Percentiles rank a stretch among this genome's conserved stretches.
These are phyloP conservation scores for Drosophila subsilvestris DNA, from an alignment of 2,888 invertebrate genomes.

Conservation along the genomic window DNA sequence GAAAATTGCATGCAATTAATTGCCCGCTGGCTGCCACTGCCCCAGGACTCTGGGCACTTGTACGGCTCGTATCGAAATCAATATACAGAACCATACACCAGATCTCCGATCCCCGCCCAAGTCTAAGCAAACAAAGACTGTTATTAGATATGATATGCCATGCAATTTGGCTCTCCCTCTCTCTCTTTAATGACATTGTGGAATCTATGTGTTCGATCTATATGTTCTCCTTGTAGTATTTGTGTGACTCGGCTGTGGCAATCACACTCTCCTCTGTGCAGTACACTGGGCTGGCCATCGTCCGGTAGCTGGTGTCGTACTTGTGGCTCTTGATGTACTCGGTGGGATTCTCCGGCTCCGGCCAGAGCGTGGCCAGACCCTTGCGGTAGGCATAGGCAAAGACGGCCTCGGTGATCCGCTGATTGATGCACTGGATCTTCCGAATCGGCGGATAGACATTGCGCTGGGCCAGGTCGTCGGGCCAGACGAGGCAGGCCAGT, in stretches of 20 bases:
- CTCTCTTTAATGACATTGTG: constrained; percentile 20
- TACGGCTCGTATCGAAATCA: constrained; percentile 47
- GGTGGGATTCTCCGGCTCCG: constrained; percentile 54
- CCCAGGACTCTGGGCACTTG: constrained; percentile 7
- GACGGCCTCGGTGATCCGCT: constrained; percentile 54
- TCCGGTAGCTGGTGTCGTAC: constrained; percentile 17
- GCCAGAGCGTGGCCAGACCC: constrained; percentile 59
- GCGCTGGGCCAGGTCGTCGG: constrained; percentile 52
- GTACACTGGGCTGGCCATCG: background rate
- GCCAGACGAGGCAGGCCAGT: constrained; percentile 59
- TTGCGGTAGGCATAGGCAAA: constrained; percentile 56
- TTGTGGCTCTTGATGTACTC: constrained; percentile 44
- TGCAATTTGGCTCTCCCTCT: constrained; percentile 25
- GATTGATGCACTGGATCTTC: constrained; percentile 53
- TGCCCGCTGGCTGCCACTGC: constrained; percentile 43
- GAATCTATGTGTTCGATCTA: constrained; percentile 23
- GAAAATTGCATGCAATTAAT: constrained; percentile 76
- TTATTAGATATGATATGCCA: constrained; percentile 43
- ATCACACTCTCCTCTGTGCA: constrained; percentile 34
- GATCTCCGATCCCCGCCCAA: background rate
- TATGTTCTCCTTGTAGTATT: constrained; percentile 38
- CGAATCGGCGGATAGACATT: constrained; percentile 60
- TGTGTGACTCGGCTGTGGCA: constrained; percentile 50
- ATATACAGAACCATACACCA: constrained; percentile 27
- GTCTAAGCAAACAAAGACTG: constrained; percentile 40